Conservation (phyloP, 64 coral and sea anemone genomes). For the Porites australiensis region DNA sequence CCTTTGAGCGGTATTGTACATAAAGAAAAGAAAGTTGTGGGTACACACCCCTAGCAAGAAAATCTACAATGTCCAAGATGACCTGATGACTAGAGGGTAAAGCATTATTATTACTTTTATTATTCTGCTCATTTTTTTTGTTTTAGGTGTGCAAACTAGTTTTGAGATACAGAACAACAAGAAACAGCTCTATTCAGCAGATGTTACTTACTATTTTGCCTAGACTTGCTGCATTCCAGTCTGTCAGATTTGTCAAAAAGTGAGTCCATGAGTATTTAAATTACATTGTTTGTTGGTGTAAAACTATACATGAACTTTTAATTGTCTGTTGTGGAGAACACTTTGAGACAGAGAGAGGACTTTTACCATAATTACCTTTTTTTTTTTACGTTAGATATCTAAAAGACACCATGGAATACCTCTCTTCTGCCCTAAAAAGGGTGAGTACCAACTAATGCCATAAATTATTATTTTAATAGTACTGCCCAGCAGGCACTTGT, state of each 20-base stretch:
- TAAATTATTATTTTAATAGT: background rate
- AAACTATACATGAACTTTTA: too few species aligned
- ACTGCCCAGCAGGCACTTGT: too few species aligned
- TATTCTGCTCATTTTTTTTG: background rate
- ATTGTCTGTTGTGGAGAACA: too few species aligned
- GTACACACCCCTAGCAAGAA: too few species aligned
- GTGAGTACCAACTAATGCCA: conserved; percentile 45
- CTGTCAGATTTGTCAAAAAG: conserved; percentile 93
- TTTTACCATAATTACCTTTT: background rate
- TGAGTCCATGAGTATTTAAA: conserved; percentile 18
- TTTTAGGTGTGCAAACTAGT: conserved; percentile 85
- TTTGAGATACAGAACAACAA: conserved; percentile 69
- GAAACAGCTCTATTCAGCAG: conserved; percentile 96
- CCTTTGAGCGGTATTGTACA: too few species aligned
- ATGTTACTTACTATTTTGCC: conserved; percentile 87
- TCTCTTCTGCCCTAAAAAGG: conserved; percentile 82
- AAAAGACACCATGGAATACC: conserved; percentile 90
- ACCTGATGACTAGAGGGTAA: too few species aligned
- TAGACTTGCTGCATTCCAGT: conserved; percentile 95
- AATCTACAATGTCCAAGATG: too few species aligned
- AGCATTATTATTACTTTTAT: background rate
- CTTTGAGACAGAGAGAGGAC: too few species aligned
- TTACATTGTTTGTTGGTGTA: background rate
- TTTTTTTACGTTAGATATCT: conserved; percentile 72
- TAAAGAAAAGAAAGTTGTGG: too few species aligned